phyloP scores from a whole-genome alignment of 2,888 invertebrate genomes.

The Ormyrus rosae region DNA sequence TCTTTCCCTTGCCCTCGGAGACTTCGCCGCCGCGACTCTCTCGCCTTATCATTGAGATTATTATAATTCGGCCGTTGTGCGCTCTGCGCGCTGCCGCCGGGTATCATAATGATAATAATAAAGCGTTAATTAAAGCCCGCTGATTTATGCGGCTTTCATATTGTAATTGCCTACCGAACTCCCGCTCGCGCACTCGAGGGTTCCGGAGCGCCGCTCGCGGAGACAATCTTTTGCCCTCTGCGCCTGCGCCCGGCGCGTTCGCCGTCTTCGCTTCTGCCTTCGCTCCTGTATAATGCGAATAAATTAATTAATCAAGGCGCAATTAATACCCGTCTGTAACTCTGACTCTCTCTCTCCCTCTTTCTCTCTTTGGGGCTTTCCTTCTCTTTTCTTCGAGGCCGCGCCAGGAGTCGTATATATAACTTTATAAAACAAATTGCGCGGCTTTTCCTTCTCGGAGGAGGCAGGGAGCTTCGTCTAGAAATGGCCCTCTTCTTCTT shows the following conservation, averaged over 20 bases:
- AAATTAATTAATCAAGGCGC: slow-evolving; percentile 71
- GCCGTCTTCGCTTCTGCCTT: slow-evolving; percentile 50
- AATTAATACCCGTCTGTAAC: slow-evolving; percentile 66
- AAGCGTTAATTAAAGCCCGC: slow-evolving; percentile 74
- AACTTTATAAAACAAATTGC: slow-evolving; percentile 35
- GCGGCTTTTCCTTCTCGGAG: slow-evolving; percentile 24
- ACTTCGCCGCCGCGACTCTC: neutral
- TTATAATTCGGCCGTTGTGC: slow-evolving; percentile 54
- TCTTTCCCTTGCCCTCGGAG: neutral
- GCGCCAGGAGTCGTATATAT: slow-evolving; percentile 24
- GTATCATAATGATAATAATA: slow-evolving; percentile 74
- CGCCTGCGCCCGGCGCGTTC: slow-evolving; percentile 59
- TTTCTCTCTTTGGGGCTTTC: slow-evolving; percentile 6
- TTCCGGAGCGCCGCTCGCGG: neutral
- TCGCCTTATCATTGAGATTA: slow-evolving; percentile 54
- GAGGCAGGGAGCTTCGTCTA: too few species aligned
- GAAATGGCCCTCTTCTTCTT: too few species aligned
- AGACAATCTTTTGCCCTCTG: slow-evolving; percentile 56
- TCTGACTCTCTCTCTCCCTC: slow-evolving; percentile 49
- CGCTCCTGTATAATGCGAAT: slow-evolving; percentile 64
- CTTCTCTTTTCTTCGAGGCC: slow-evolving; percentile 42
- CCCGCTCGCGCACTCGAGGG: slow-evolving; percentile 49
- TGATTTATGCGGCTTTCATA: slow-evolving; percentile 75
- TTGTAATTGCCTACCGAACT: slow-evolving; percentile 75
- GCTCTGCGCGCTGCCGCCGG: slow-evolving; percentile 14